Evolutionary conservation across 2,113 vertebrate genomes (phyloP).

Genomic region (Argyrosomus japonicus): DNA sequence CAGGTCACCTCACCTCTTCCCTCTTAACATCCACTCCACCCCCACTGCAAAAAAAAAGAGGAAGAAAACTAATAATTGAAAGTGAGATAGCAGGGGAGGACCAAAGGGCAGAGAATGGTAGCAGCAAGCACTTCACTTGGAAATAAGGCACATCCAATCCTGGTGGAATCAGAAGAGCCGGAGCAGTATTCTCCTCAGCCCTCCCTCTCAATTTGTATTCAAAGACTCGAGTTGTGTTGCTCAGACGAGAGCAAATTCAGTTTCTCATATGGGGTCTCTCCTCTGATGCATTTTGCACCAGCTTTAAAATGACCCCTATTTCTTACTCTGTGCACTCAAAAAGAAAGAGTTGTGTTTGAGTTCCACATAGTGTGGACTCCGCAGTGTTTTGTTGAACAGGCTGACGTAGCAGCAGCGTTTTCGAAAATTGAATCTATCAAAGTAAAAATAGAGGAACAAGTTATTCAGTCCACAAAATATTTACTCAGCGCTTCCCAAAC

Average conservation of each 20-base stretch:
- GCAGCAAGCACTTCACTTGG: conserved; percentile 42
- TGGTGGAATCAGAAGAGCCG: conserved; percentile 36
- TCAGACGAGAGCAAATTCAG: conserved; percentile 45
- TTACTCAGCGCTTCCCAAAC: not conserved
- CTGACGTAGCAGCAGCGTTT: not conserved
- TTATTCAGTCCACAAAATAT: not conserved
- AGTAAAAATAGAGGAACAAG: not conserved
- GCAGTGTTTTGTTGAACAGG: conserved; percentile 9
- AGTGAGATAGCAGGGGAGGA: conserved; percentile 39
- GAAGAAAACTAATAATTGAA: conserved; percentile 58
- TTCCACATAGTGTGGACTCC: conserved; percentile 6
- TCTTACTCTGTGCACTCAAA: conserved; percentile 44
- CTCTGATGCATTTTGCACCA: conserved; percentile 30
- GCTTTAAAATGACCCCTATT: conserved; percentile 51
- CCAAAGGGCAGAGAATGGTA: conserved; percentile 27
- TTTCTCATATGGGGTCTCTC: conserved; percentile 28
- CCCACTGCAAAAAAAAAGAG: not conserved
- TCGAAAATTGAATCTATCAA: not conserved
- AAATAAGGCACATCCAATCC: conserved; percentile 61
- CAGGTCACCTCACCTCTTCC: conserved; percentile 30
- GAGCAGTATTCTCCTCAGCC: conserved; percentile 22
- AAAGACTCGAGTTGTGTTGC: conserved; percentile 27
- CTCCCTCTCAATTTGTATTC: conserved; percentile 59
- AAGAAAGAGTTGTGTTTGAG: conserved; percentile 13
- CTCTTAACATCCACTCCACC: not conserved